Percentiles rank a stretch among this genome's conserved stretches.
phyloP scores from a whole-genome alignment of 2,113 vertebrate genomes.

The Nothoprocta perdicaria region DNA sequence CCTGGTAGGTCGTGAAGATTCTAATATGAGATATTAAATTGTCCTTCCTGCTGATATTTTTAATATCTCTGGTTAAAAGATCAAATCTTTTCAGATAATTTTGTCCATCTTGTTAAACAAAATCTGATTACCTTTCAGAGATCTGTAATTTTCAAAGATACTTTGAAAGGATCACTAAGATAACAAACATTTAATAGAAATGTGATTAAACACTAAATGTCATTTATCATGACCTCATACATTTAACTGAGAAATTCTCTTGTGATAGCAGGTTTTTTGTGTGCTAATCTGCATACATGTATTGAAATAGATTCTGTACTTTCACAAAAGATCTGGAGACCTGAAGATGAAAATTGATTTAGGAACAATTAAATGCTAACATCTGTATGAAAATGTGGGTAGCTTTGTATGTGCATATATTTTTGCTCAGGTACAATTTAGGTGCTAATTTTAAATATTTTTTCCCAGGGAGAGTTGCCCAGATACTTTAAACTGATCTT shows the following conservation, averaged over 20 bases:
- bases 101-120: not conserved
- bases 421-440: too few species aligned
- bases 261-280: not conserved
- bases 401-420: not conserved
- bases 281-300: not conserved
- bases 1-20: not conserved
- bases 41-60: not conserved
- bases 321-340: not conserved
- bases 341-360: not conserved
- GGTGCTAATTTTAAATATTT: too few species aligned
- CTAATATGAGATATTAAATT: not conserved
- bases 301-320: not conserved
- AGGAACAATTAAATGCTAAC: not conserved
- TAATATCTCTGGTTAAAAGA: not conserved
- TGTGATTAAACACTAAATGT: slow-evolving; percentile 1
- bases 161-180: slow-evolving; percentile 23
- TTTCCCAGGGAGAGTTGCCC: too few species aligned
- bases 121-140: not conserved
- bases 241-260: not conserved
- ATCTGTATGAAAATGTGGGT: not conserved
- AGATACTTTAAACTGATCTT: too few species aligned
- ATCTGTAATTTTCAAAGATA: not conserved
- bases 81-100: not conserved
- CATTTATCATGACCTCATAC: not conserved
- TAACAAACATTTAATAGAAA: slow-evolving; percentile 7